Base-by-base conservation (phyloP, 2,113 vertebrate species). In the Prinia subflava region DNA sequence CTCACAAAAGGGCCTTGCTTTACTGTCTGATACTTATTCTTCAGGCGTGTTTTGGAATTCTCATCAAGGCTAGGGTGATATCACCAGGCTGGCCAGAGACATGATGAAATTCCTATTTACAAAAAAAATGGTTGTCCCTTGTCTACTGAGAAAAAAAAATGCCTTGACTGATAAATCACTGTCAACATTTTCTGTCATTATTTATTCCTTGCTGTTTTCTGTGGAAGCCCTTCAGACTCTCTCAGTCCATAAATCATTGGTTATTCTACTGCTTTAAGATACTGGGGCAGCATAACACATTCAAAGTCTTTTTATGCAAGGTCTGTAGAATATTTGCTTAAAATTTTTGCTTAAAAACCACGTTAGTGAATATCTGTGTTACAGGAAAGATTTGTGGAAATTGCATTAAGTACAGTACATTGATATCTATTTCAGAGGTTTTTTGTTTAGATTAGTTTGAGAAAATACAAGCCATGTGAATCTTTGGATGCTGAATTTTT, bases 131-230 rank as follows among this genome's bases (percentile, higher is more conserved):
- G 30, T 88, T 93, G 21, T 89, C 83, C 64, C 44, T 78, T 96
- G 50, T 95, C 90, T 95, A 82, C 82, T 62, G 86, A 70, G 89
- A 59, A 77, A 94, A 65, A 60, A 74, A 73, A 83, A 44, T 33
- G 24, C 24, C 79, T 79, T 71, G 71, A 87, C 70, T 95, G 73
- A 96, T 98, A 59, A 22, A 94, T 97, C 95, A 89, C 39, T 94
- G 78, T 95, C 96, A 95, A 78, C 44, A 74, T 94, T 97, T 92
- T 85, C 87, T 96, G 73, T 63, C 21, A 50, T 87, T 94, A 70
- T 96, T 97, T 94, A 93, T 96, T 95, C 55, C 94, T 80, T 79
- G 97, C 62, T 97, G 31, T 83, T 95, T 97, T 96, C 76, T 92
- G 60, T 67, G 42, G 63, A 91, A 92, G 60, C 88, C 94, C 70